Percentiles rank a stretch among this genome's conserved stretches.
Conservation (phyloP, 2,113 vertebrate species). For the Leptobrachium ailaonicum region DNA sequence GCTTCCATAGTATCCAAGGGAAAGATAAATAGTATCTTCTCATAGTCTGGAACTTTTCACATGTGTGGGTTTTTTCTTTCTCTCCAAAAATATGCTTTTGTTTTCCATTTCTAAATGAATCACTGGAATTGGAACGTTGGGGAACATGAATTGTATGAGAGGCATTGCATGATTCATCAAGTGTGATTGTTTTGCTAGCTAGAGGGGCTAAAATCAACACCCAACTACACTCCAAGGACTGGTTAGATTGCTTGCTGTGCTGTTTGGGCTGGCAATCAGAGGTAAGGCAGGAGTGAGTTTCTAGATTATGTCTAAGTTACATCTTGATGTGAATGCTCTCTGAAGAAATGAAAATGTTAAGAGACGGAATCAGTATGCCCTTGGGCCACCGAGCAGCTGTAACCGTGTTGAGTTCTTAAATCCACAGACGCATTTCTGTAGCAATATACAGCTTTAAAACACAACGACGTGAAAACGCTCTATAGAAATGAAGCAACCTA, state of each 20-base stretch:
- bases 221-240: slow-evolving; percentile 5
- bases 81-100: background rate
- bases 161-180: background rate
- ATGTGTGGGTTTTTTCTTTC: background rate
- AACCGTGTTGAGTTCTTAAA: slow-evolving; percentile 5
- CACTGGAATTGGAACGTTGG: slow-evolving; percentile 6
- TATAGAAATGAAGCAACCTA: background rate
- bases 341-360: slow-evolving; percentile 16
- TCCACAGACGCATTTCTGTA: background rate
- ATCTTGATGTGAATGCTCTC: slow-evolving; percentile 16
- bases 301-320: background rate
- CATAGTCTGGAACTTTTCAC: slow-evolving; percentile 1
- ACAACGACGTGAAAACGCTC: slow-evolving; percentile 1
- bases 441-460: background rate
- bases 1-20: background rate
- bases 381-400: slow-evolving; percentile 10
- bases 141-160: slow-evolving; percentile 9
- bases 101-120: background rate
- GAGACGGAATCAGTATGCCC: background rate
- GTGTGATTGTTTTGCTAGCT: slow-evolving; percentile 7
- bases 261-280: slow-evolving; percentile 10
- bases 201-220: slow-evolving; percentile 17
- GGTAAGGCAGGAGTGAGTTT: background rate
- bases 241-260: slow-evolving; percentile 13
- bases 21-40: background rate